Conservation (phyloP, 2,113 vertebrate genomes). For the Tragelaphus buxtoni region DNA sequence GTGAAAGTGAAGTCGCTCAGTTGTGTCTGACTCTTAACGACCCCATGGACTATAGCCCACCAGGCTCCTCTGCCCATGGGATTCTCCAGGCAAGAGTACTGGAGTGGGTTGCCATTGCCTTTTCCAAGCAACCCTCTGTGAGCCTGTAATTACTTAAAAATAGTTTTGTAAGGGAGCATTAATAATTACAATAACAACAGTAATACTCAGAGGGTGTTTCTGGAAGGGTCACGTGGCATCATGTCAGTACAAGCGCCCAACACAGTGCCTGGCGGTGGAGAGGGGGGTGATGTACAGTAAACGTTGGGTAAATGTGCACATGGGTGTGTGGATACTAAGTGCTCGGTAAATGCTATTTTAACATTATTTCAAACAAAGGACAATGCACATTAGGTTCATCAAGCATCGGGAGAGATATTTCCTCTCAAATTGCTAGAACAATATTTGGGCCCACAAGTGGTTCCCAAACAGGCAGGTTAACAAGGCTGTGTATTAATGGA, state of each 20-base stretch:
- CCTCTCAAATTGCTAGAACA: neutral
- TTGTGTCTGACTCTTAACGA: no score
- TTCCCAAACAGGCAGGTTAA: neutral
- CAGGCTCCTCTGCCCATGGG: no score
- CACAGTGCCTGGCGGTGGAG: neutral
- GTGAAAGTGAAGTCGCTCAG: no score
- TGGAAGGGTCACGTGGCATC: neutral
- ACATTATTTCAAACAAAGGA: neutral
- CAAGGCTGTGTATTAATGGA: neutral
- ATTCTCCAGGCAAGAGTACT: no score
- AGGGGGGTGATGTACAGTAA: neutral
- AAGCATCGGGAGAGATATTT: neutral
- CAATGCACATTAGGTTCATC: neutral
- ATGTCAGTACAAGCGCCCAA: neutral
- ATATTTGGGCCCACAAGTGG: neutral
- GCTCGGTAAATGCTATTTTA: neutral
- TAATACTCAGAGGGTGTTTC: neutral
- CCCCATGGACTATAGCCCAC: no score
- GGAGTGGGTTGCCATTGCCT: no score
- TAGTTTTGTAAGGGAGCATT: neutral
- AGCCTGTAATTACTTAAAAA: neutral
- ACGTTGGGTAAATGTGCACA: neutral
- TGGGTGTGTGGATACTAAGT: neutral
- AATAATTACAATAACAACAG: neutral
- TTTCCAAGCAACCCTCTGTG: neutral